Conservation (phyloP, 2,888 invertebrate species). For the Candidula unifasciata region DNA sequence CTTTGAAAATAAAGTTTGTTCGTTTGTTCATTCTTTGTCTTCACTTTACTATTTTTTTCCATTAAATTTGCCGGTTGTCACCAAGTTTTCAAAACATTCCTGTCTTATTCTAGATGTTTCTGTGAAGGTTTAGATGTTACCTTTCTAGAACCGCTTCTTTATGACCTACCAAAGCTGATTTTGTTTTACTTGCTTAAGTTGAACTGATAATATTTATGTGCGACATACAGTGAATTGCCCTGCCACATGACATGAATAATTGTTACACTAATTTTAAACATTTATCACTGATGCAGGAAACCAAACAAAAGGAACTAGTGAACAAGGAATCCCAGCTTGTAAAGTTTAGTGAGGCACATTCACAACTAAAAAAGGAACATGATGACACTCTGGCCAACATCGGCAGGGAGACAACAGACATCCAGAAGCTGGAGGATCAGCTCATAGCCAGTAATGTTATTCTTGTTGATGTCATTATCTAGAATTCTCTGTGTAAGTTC, state of each 20-base stretch:
- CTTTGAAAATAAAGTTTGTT: no score
- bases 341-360: conserved; percentile 67
- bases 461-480: background rate
- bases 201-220: background rate
- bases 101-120: no score
- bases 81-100: no score
- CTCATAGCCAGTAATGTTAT: conserved; percentile 68
- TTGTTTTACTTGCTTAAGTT: no score
- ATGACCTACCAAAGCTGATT: no score
- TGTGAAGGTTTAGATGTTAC: no score
- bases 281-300: conserved; percentile 58
- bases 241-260: no score
- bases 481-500: background rate
- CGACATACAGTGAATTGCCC: background rate
- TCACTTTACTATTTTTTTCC: no score
- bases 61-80: no score
- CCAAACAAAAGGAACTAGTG: conserved; percentile 68
- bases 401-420: conserved; percentile 72
- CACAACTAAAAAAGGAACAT: conserved; percentile 70
- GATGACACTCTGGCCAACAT: conserved; percentile 72
- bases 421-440: conserved; percentile 72
- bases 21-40: no score
- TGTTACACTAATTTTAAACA: no score
- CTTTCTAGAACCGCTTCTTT: no score
- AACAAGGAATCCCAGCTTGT: conserved; percentile 73